These are phyloP conservation scores for Lycaena phlaeas DNA, from an alignment of 2,888 invertebrate species.

Conservation along the genomic window DNA sequence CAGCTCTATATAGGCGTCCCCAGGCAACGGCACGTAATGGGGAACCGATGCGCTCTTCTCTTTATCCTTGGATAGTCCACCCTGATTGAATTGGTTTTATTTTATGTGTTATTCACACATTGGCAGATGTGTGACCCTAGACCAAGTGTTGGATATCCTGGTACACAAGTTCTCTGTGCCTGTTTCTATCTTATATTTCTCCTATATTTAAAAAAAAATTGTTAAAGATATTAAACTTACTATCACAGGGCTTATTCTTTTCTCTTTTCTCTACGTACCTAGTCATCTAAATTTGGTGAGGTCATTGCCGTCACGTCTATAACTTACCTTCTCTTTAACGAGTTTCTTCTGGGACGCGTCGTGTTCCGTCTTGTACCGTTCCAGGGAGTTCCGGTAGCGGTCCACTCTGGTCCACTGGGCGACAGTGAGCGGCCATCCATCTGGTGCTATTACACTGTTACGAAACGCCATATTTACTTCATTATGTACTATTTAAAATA, in stretches of 20 bases:
- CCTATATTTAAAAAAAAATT: too few species aligned
- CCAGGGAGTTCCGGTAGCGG: conserved; percentile 39
- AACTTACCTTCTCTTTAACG: conserved; percentile 14
- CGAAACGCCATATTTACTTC: too few species aligned
- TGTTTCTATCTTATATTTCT: too few species aligned
- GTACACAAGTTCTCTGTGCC: too few species aligned
- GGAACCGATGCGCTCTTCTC: conserved; percentile 10
- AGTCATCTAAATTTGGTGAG: too few species aligned
- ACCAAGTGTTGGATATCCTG: too few species aligned
- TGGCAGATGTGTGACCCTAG: too few species aligned
- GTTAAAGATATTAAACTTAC: too few species aligned
- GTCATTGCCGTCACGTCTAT: neutral
- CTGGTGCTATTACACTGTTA: conserved; percentile 39
- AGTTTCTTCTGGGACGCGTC: neutral
- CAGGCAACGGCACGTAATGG: conserved; percentile 29
- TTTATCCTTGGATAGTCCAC: conserved; percentile 32
- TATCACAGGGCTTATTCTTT: too few species aligned
- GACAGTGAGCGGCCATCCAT: conserved; percentile 49
- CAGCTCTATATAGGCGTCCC: conserved; percentile 46
- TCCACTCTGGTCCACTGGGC: conserved; percentile 50
- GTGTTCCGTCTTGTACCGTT: conserved; percentile 25
- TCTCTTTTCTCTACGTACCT: too few species aligned
- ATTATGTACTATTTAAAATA: neutral
- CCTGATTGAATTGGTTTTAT: conserved; percentile 20
- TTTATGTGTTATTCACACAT: too few species aligned